Conservation (phyloP, 92 coral and sea anemone species). For the Paramuricea clavata region DNA sequence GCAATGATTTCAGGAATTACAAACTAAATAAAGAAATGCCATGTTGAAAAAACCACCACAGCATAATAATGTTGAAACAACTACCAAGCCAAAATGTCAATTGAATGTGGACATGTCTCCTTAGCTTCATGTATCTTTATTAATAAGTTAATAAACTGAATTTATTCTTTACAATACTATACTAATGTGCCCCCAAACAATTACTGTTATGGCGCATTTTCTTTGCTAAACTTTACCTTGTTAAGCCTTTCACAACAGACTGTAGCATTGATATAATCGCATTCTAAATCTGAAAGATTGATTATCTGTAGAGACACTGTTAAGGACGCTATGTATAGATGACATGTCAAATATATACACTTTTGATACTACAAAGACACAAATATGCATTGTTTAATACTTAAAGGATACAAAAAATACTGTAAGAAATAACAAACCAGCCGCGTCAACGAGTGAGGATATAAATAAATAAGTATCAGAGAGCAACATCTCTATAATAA, state of each 20-base stretch:
- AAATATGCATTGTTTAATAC: neutral
- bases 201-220: no score
- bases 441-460: constrained; percentile 90
- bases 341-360: no score
- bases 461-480: constrained; percentile 70
- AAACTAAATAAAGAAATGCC: constrained; percentile 75
- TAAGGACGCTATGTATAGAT: constrained; percentile 25
- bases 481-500: constrained; percentile 27
- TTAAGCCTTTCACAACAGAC: constrained; percentile 89
- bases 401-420: constrained; percentile 98
- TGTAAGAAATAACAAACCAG: constrained; percentile 88
- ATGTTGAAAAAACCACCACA: no score
- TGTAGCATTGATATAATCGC: constrained; percentile 98
- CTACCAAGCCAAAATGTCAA: no score
- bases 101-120: no score
- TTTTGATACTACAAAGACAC: neutral
- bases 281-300: constrained; percentile 95
- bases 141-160: neutral
- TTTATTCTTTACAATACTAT: no score
- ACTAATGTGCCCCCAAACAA: no score
- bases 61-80: no score
- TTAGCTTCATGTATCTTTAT: no score
- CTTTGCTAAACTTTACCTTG: no score
- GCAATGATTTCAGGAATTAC: constrained; percentile 96
- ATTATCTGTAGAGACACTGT: constrained; percentile 70